phyloP scores from a whole-genome alignment of 2,797 vertebrate genomes.

The Cephalopachus bancanus region DNA sequence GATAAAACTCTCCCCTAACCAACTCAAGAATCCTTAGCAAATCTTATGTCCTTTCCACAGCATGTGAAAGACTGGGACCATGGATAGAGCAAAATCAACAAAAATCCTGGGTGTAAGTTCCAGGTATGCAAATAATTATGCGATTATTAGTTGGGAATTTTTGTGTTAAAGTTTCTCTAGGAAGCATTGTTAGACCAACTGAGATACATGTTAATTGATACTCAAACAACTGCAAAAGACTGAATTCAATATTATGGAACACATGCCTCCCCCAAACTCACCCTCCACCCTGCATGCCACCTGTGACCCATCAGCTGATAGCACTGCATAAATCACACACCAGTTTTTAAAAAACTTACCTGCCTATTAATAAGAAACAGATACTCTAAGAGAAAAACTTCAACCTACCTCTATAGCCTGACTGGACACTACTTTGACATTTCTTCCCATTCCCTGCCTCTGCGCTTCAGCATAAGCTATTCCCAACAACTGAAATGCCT shows the following conservation, averaged over 20 bases:
- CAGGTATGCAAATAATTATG: not conserved
- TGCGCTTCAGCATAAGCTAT: not conserved
- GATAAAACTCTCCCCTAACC: not conserved
- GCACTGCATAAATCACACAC: not conserved
- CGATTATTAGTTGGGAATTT: not conserved
- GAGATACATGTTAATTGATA: not conserved
- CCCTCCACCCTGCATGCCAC: not conserved
- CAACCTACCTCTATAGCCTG: not conserved
- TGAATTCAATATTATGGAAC: not conserved
- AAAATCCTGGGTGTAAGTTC: not conserved
- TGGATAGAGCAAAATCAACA: not conserved
- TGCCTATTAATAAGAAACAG: not conserved
- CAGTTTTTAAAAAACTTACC: not conserved
- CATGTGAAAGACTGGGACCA: not conserved
- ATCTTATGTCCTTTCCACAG: not conserved
- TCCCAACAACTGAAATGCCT: not conserved
- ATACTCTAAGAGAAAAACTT: not conserved
- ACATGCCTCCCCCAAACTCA: not conserved
- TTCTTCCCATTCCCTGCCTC: not conserved
- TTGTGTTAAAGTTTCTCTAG: not conserved
- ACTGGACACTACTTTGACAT: not conserved
- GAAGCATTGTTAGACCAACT: not conserved
- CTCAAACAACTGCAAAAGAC: not conserved
- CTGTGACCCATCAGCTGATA: not conserved
- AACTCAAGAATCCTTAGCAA: constrained; percentile 1